Evolutionary conservation across 2,113 vertebrate species (phyloP).

Genomic region (Oreotragus oreotragus): DNA sequence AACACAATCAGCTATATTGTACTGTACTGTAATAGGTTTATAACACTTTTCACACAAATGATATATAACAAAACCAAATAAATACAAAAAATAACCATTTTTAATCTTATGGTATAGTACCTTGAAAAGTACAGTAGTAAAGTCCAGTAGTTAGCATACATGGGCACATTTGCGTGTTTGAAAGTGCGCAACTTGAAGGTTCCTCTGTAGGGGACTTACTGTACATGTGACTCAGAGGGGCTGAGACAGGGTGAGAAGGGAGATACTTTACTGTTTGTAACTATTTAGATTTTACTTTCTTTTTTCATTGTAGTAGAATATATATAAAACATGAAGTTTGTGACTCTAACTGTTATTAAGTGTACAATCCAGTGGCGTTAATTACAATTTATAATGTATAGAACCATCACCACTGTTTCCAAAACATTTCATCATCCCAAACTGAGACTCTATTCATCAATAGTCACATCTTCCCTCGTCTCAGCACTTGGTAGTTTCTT

Average conservation of each 20-base stretch:
- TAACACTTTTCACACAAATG: neutral
- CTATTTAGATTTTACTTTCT: neutral
- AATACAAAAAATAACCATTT: neutral
- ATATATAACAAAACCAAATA: neutral
- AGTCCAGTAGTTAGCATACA: neutral
- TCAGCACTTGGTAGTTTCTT: neutral
- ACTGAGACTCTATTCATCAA: neutral
- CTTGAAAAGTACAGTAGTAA: neutral
- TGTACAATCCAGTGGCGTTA: neutral
- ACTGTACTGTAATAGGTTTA: neutral
- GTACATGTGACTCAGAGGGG: too few species aligned
- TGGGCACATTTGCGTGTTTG: rapidly evolving
- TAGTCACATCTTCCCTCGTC: neutral
- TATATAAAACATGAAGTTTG: neutral
- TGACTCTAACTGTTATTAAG: neutral
- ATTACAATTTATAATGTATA: neutral
- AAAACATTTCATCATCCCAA: neutral
- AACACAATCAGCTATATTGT: neutral
- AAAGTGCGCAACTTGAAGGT: neutral
- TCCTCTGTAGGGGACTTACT: neutral
- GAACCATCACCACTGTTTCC: neutral
- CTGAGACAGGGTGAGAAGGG: neutral
- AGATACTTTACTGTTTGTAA: neutral
- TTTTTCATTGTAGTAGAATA: neutral
- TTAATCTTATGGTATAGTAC: neutral